These are phyloP conservation scores for Sebastes hubbsi DNA, from an alignment of 2,797 vertebrate genomes.

Conservation along the genomic window DNA sequence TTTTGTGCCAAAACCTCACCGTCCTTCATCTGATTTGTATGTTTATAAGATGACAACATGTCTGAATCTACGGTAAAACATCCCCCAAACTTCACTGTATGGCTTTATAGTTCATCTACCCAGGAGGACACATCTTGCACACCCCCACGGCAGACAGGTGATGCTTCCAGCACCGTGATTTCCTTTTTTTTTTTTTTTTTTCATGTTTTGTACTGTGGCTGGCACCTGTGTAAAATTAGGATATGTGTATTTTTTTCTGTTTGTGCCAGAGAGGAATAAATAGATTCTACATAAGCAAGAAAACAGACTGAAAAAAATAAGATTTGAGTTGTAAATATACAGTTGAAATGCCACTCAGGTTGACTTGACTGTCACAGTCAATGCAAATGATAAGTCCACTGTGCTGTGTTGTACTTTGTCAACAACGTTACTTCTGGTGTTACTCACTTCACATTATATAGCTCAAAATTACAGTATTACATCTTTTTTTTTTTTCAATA, in stretches of 20 bases:
- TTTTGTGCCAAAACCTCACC: not conserved
- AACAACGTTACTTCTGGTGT: conserved; percentile 78
- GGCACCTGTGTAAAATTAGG: conserved; percentile 10
- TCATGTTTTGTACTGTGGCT: conserved; percentile 18
- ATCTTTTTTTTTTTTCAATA: conserved; percentile 70
- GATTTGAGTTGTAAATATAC: conserved; percentile 33
- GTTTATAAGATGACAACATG: conserved; percentile 4
- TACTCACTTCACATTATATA: conserved; percentile 83
- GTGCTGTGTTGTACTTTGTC: conserved; percentile 75
- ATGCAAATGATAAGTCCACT: conserved; percentile 73
- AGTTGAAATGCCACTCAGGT: conserved; percentile 53
- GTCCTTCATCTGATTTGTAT: conserved; percentile 20
- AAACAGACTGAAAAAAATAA: conserved; percentile 14
- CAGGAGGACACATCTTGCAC: conserved; percentile 5
- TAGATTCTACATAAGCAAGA: conserved; percentile 21
- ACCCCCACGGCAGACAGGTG: conserved; percentile 15
- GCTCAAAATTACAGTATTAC: conserved; percentile 80
- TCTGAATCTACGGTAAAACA: conserved; percentile 35
- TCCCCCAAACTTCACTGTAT: conserved; percentile 32
- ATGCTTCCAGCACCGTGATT: not conserved
- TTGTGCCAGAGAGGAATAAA: conserved; percentile 8
- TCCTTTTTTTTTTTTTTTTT: not conserved
- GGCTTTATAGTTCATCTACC: conserved; percentile 61
- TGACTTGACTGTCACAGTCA: conserved; percentile 57
- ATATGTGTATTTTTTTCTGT: conserved; percentile 29